Conservation (phyloP, 2,888 invertebrate species). For the Plebejus argus region DNA sequence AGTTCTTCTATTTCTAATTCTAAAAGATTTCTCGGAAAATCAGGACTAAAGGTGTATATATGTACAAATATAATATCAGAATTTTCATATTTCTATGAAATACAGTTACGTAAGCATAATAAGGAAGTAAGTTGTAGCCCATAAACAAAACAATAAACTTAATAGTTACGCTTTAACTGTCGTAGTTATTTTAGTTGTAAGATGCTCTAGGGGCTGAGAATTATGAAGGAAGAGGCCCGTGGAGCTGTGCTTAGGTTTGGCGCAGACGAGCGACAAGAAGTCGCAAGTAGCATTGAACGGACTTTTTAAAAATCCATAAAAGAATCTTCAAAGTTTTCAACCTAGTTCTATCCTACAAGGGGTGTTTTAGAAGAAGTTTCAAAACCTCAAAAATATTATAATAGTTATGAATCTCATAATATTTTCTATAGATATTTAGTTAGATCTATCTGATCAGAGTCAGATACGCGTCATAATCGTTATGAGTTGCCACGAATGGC, state of each 20-base stretch:
- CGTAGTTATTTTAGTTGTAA: slow-evolving; percentile 34
- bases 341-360: no score
- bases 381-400: no score
- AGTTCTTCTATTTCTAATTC: no score
- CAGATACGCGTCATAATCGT: no score
- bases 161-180: slow-evolving; percentile 33
- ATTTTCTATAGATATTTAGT: no score
- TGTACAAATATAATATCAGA: not conserved
- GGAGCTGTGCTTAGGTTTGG: slow-evolving; percentile 43
- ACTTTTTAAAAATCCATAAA: no score
- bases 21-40: no score
- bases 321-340: no score
- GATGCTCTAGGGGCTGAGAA: slow-evolving; percentile 13
- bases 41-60: not conserved
- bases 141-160: slow-evolving; percentile 20
- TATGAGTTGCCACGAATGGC: no score
- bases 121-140: slow-evolving; percentile 1
- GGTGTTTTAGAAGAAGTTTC: no score
- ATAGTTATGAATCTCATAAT: no score
- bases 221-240: slow-evolving; percentile 33
- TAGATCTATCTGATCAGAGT: no score
- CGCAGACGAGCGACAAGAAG: not conserved
- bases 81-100: not conserved
- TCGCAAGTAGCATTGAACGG: not conserved
- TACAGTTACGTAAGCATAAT: not conserved